Conservation (phyloP, 2,113 vertebrate genomes). For the Sturnus vulgaris region DNA sequence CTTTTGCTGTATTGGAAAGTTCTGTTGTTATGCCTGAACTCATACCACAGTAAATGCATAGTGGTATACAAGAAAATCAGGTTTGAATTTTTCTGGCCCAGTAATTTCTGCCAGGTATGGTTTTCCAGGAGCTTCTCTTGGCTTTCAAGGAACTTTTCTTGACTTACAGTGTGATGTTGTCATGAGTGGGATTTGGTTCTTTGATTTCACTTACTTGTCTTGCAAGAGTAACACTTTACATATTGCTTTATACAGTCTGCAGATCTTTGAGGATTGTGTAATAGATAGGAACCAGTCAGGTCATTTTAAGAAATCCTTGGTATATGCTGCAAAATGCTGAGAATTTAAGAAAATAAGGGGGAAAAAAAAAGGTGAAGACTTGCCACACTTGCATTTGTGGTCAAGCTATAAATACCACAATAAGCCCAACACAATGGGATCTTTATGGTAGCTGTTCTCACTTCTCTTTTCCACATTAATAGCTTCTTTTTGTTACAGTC, state of each 20-base stretch:
- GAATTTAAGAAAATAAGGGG: neutral
- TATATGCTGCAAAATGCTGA: neutral
- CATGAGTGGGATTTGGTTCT: neutral
- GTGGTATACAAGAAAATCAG: neutral
- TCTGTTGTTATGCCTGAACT: neutral
- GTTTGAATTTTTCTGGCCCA: neutral
- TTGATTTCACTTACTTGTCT: neutral
- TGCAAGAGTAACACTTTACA: neutral
- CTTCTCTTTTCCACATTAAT: neutral
- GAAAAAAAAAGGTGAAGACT: neutral
- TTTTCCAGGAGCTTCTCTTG: neutral
- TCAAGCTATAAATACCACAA: neutral
- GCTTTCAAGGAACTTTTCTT: neutral
- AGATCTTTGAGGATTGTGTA: neutral
- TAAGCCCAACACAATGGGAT: neutral
- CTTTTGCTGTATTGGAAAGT: neutral
- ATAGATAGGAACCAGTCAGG: neutral
- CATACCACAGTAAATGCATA: neutral
- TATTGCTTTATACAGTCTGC: neutral
- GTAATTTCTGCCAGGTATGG: neutral
- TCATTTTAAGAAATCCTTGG: neutral
- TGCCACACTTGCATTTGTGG: accelerated
- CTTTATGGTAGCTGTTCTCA: neutral
- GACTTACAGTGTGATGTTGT: neutral
- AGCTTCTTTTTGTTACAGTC: neutral